These are phyloP conservation scores for Tiliacea aurago DNA, from an alignment of 2,888 invertebrate species.

Conservation along the genomic window DNA sequence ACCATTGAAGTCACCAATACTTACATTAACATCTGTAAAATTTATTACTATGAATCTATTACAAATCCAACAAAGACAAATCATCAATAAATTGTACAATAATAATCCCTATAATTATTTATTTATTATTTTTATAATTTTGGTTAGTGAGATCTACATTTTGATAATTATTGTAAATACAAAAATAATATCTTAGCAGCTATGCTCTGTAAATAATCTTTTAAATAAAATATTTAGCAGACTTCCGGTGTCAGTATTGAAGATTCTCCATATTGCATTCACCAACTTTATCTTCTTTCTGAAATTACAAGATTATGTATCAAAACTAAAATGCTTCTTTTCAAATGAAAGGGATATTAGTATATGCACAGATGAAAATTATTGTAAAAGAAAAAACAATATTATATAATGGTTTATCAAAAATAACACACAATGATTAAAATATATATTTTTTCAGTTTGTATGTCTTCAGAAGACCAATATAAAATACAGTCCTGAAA, in stretches of 20 bases:
- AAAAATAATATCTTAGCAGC: neutral
- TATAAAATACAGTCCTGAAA: conserved; percentile 97
- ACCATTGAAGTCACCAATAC: neutral
- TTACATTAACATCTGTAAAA: neutral
- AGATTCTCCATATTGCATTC: conserved; percentile 18
- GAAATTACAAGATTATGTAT: conserved; percentile 35
- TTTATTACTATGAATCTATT: neutral
- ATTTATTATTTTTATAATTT: no score
- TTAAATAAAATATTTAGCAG: neutral
- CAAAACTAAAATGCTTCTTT: conserved; percentile 1
- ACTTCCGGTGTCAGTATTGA: conserved; percentile 3
- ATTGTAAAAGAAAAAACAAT: neutral
- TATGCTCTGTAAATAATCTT: neutral
- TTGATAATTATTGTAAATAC: neutral
- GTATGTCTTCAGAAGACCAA: conserved; percentile 96
- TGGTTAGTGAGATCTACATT: neutral
- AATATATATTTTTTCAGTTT: conserved; percentile 91
- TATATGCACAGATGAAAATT: neutral
- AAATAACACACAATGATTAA: neutral
- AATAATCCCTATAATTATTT: neutral
- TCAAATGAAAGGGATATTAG: neutral
- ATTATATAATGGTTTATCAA: neutral
- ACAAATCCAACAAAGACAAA: neutral
- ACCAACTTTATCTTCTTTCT: conserved; percentile 36
- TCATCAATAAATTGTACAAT: neutral